Percentiles rank a stretch among this genome's conserved stretches.
These are phyloP conservation scores for Chrysodeixis includens DNA, from an alignment of 2,888 invertebrate species.

Conservation along the genomic window DNA sequence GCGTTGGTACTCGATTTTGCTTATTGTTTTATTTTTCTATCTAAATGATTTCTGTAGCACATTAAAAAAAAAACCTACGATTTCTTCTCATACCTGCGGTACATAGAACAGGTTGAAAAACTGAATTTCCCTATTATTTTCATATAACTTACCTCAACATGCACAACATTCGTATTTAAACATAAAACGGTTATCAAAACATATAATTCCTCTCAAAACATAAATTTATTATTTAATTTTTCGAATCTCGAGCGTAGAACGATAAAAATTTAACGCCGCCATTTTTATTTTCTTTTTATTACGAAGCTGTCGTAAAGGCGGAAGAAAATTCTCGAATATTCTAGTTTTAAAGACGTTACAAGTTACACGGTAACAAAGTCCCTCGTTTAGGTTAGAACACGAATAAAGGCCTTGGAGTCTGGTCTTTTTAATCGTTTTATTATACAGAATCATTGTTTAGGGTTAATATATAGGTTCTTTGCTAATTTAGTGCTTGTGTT, in stretches of 20 bases:
- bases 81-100: too few relatives aligned
- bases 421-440: not conserved
- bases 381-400: not conserved
- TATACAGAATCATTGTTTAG: not conserved
- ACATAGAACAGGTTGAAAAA: too few relatives aligned
- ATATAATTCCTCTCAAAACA: slow-evolving; percentile 35
- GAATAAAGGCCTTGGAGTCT: slow-evolving; percentile 1
- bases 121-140: too few relatives aligned
- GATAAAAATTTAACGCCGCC: slow-evolving; percentile 54
- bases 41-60: too few relatives aligned
- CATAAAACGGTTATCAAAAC: slow-evolving; percentile 27
- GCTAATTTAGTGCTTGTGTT: slow-evolving; percentile 1
- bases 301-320: slow-evolving; percentile 49
- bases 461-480: slow-evolving; percentile 4
- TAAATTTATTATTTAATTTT: slow-evolving; percentile 60
- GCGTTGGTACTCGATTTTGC: too few relatives aligned
- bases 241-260: slow-evolving; percentile 37
- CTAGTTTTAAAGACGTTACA: slow-evolving; percentile 36
- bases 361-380: slow-evolving; percentile 30
- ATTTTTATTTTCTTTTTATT: slow-evolving; percentile 58
- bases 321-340: slow-evolving; percentile 33
- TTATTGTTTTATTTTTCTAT: too few relatives aligned
- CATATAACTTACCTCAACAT: not conserved
- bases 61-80: too few relatives aligned
- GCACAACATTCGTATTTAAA: not conserved